Base-by-base conservation (phyloP, 2,113 vertebrate genomes). In the Triplophysa tibetana region DNA sequence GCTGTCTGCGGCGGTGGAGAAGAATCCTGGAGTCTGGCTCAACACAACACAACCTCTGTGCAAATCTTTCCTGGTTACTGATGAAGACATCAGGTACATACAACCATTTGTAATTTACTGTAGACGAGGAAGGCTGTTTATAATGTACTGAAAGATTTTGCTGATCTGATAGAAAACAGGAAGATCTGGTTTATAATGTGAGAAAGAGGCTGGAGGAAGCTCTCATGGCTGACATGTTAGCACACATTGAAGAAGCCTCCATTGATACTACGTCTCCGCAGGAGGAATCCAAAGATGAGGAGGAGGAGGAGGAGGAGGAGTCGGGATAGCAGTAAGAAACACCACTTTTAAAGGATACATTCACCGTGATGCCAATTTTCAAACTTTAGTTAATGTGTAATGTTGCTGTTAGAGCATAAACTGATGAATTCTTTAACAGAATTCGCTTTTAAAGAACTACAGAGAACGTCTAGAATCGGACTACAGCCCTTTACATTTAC, bases 21-120 rank as follows among this genome's bases (percentile, higher is more conserved):
- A 99, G 87, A 99, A 99, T 65, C 97, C 97, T 0, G 97, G 97
- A 0, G 96, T 99, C 0, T 99, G 97, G 97, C 94, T 99, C 0
- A 99, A 99, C 90, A 99, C 97, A 0, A 83, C 95, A 0, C 97
- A 99, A 85, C 97, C 97, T 0, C 95, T 99, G 29, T 99, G 97
- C 93, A 99, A 97, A 87, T 96, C 97, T 6, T 99, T 99, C 72
- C 95, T 97, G 87, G 97, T 99, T 85, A 99, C 97, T 0, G 97
- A 99, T 67, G 97, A 99, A 60, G 97, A 99, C 83, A 99, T 99
- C 88, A 95, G 97, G 97, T 98, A 89, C 38, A 13, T 12, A 2
- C 54, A 21, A 21, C 1, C 19, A 21, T n/a, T 14, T 4, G 4
- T 29, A 29, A 2, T 16, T 2, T 23, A 62, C 29, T 45, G 77